Conservation (phyloP, 2,113 vertebrate species). For the Pristiophorus japonicus region DNA sequence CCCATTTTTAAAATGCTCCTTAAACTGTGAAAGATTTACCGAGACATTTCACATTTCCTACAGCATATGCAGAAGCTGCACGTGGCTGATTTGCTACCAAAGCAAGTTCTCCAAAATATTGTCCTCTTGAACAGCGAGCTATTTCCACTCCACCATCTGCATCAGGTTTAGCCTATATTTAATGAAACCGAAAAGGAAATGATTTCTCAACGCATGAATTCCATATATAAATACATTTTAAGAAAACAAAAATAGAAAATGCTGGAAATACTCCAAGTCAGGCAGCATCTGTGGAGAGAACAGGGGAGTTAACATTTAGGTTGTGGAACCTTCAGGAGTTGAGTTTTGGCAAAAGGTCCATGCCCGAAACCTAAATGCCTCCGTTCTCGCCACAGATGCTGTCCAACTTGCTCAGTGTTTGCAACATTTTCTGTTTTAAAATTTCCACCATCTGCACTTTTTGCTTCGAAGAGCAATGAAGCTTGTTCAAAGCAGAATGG, state of each 20-base stretch:
- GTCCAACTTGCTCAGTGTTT: background rate
- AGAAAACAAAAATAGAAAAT: background rate
- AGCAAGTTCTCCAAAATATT: constrained; percentile 95
- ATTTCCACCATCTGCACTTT: background rate
- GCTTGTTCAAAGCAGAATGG: background rate
- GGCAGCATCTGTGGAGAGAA: background rate
- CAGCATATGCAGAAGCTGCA: constrained; percentile 92
- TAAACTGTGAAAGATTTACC: constrained; percentile 57
- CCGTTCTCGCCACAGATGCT: background rate
- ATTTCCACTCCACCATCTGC: constrained; percentile 78
- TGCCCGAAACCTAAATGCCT: background rate
- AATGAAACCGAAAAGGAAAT: constrained; percentile 6
- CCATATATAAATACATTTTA: background rate
- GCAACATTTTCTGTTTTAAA: background rate
- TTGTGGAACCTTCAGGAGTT: background rate
- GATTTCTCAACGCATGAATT: background rate
- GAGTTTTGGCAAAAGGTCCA: background rate
- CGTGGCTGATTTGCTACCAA: constrained; percentile 95
- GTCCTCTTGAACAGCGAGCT: constrained; percentile 81
- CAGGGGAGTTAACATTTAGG: background rate
- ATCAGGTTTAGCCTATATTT: constrained; percentile 58
- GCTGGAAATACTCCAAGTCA: background rate
- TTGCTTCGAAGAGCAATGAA: background rate
- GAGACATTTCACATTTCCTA: constrained; percentile 93
- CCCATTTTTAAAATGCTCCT: background rate